phyloP scores from a whole-genome alignment of 2,797 vertebrate genomes.

The Knipowitschia caucasica region DNA sequence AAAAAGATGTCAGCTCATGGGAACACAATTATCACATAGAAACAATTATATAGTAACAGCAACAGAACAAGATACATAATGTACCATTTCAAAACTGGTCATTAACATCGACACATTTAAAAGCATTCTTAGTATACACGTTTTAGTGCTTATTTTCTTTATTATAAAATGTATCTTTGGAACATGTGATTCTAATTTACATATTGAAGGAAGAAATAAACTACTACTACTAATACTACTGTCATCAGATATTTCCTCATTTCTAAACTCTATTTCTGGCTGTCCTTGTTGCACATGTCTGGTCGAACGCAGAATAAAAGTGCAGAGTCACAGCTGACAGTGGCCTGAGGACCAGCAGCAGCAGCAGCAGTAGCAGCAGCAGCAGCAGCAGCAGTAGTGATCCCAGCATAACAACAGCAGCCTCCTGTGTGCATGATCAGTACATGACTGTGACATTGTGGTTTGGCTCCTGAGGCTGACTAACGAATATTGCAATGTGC shows the following conservation, averaged over 20 bases:
- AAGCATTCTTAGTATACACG: no score
- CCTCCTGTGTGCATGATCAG: slow-evolving; percentile 32
- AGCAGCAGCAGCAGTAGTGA: slow-evolving; percentile 28
- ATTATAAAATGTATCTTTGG: no score
- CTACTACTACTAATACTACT: no score
- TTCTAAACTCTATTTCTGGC: background rate
- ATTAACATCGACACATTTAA: no score
- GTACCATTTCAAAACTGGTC: no score
- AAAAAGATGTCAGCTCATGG: no score
- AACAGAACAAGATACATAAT: no score
- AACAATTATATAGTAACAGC: no score
- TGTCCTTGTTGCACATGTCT: background rate
- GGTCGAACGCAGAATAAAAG: slow-evolving; percentile 16
- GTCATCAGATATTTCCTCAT: background rate
- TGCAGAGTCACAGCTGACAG: slow-evolving; percentile 57
- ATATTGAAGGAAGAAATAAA: no score
- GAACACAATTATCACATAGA: no score
- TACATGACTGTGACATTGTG: slow-evolving; percentile 30
- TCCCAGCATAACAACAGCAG: slow-evolving; percentile 42
- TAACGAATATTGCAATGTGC: slow-evolving; percentile 29
- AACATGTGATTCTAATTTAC: no score
- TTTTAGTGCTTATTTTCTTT: no score
- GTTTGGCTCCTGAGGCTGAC: slow-evolving; percentile 33
- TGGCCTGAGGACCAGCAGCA: slow-evolving; percentile 22
- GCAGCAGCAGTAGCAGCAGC: slow-evolving; percentile 28